Evolutionary conservation across 2,888 invertebrate genomes (phyloP).

Genomic region (Sphaerophoria taeniata): DNA sequence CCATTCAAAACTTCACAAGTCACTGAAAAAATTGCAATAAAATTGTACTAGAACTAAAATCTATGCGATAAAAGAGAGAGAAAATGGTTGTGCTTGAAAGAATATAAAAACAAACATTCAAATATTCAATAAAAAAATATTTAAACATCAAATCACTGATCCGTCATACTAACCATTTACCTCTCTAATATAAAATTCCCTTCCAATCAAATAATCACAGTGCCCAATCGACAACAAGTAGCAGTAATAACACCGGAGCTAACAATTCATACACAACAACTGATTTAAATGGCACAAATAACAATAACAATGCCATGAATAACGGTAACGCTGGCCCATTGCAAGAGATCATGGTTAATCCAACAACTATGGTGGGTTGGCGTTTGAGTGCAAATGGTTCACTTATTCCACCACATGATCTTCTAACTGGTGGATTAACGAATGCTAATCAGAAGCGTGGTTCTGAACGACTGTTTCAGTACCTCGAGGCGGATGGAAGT

Average conservation of each 20-base stretch:
- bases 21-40: slow-evolving; percentile 16
- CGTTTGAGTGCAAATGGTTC: slow-evolving; percentile 82
- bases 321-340: slow-evolving; percentile 79
- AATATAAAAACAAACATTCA: slow-evolving; percentile 49
- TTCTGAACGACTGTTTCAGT: slow-evolving; percentile 88
- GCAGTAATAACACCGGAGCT: slow-evolving; percentile 78
- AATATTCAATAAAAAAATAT: slow-evolving; percentile 40
- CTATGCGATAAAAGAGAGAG: slow-evolving; percentile 70
- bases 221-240: slow-evolving; percentile 79
- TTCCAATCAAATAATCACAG: slow-evolving; percentile 54
- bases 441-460: slow-evolving; percentile 84
- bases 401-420: slow-evolving; percentile 82
- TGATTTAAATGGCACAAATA: slow-evolving; percentile 79
- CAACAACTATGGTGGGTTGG: slow-evolving; percentile 83
- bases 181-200: slow-evolving; percentile 49
- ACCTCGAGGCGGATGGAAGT: slow-evolving; percentile 90
- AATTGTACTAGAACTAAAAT: not conserved
- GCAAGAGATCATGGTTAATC: slow-evolving; percentile 82
- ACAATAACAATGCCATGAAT: slow-evolving; percentile 76
- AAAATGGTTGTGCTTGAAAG: slow-evolving; percentile 58
- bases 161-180: slow-evolving; percentile 56
- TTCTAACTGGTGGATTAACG: slow-evolving; percentile 81
- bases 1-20: not conserved
- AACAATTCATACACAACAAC: slow-evolving; percentile 80
- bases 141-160: slow-evolving; percentile 3